Evolutionary conservation across 2,888 invertebrate species (phyloP).

Genomic region (Acanthosoma haemorrhoidale): DNA sequence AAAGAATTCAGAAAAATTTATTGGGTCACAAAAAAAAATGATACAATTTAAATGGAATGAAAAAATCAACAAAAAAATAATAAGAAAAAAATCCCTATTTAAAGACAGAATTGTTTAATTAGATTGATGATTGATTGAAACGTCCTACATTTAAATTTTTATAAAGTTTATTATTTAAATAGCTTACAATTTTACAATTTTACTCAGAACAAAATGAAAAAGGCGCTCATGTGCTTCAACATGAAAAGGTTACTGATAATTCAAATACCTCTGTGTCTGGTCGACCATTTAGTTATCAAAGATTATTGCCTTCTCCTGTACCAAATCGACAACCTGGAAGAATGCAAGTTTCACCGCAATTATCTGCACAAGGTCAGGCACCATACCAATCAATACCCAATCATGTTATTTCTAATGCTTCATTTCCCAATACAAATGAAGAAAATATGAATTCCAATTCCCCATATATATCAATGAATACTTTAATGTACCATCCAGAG

Average conservation of each 20-base stretch:
- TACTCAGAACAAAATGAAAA: neutral
- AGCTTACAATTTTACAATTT: too few species aligned
- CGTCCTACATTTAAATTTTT: too few species aligned
- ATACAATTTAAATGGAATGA: too few species aligned
- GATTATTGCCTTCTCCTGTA: conserved; percentile 36
- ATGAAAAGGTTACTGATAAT: neutral
- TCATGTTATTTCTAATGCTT: neutral
- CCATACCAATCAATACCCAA: conserved; percentile 42
- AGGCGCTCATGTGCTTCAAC: neutral
- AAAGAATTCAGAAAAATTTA: too few species aligned
- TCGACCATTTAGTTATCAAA: neutral
- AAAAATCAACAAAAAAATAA: too few species aligned
- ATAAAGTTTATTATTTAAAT: too few species aligned
- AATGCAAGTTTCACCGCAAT: conserved; percentile 25
- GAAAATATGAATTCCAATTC: conserved; percentile 1
- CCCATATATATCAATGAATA: conserved; percentile 1
- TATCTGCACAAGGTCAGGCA: conserved; percentile 47
- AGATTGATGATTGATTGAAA: too few species aligned
- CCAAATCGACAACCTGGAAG: conserved; percentile 33
- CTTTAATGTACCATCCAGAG: conserved; percentile 15
- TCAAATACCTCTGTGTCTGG: neutral
- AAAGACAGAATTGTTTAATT: too few species aligned
- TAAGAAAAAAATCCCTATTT: too few species aligned
- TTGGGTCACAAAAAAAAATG: too few species aligned
- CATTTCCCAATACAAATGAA: conserved; percentile 4